Evolutionary conservation across 1,140 invertebrate species (phyloP).

Genomic region (Radopholus similis): DNA sequence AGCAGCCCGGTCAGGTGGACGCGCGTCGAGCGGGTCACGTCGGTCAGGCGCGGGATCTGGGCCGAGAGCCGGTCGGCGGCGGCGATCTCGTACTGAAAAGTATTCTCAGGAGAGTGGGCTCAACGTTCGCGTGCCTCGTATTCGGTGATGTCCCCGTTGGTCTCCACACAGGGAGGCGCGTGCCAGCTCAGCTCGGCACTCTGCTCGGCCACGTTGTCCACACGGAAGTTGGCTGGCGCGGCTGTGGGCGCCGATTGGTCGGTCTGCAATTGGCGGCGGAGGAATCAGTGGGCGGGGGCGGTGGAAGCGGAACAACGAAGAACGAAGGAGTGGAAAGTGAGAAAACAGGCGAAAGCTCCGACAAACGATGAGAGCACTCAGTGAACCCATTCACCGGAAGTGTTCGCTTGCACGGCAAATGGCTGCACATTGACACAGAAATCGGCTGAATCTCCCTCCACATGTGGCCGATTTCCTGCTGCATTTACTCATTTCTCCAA

Average conservation of each 20-base stretch:
- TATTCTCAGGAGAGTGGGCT: neutral
- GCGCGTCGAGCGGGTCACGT: conserved; percentile 50
- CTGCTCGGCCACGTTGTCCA: conserved; percentile 38
- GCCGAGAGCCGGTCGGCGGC: conserved; percentile 42
- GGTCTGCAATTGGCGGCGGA: no score
- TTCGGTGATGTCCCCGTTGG: conserved; percentile 57
- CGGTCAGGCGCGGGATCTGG: conserved; percentile 39
- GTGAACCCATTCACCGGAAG: no score
- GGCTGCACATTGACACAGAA: no score
- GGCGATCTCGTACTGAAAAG: conserved; percentile 49
- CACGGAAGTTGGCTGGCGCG: conserved; percentile 49
- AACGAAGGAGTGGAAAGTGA: neutral
- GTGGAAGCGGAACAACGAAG: neutral
- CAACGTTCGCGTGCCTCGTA: conserved; percentile 34
- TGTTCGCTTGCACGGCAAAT: no score
- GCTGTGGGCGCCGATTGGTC: conserved; percentile 55
- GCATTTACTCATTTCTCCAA: no score
- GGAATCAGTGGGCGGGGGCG: no score
- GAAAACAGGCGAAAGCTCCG: no score
- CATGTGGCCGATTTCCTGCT: no score
- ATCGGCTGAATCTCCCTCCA: no score
- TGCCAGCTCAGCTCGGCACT: conserved; percentile 55
- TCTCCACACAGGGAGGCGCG: conserved; percentile 56
- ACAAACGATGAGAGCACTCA: no score
- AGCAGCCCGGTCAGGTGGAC: conserved; percentile 41